phyloP scores from a whole-genome alignment of 2,888 invertebrate genomes.

The Chironomus tentans region DNA sequence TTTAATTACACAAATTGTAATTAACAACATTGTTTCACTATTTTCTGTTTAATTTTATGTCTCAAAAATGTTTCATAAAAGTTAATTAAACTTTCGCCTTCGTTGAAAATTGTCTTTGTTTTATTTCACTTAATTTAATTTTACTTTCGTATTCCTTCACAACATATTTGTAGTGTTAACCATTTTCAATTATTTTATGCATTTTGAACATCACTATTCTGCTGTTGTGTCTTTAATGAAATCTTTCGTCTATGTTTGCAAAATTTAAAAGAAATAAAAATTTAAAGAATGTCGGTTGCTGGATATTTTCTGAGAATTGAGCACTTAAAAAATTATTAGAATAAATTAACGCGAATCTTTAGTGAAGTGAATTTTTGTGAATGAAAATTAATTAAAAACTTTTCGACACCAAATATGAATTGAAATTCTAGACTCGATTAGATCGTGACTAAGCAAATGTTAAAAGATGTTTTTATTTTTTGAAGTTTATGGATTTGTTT shows the following conservation, averaged over 20 bases:
- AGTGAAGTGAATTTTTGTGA: background rate
- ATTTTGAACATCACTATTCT: background rate
- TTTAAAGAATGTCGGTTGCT: background rate
- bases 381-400: too few relatives aligned
- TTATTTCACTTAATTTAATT: background rate
- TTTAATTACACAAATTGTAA: conserved; percentile 20
- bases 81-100: background rate
- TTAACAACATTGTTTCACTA: conserved; percentile 18
- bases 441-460: too few relatives aligned
- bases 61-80: background rate
- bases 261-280: background rate
- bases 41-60: background rate
- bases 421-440: too few relatives aligned
- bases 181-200: conserved; percentile 5
- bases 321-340: background rate
- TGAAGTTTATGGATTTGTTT: too few relatives aligned
- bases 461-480: too few relatives aligned
- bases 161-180: background rate
- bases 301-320: background rate
- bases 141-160: background rate
- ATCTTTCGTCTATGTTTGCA: background rate
- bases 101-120: background rate
- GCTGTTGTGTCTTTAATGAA: background rate
- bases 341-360: background rate
- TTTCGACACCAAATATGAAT: too few relatives aligned